A percentile compares a stretch with the other conserved stretches of the same genome.
Conservation (phyloP, 2,113 vertebrate species). For the Apodemus speciosus region DNA sequence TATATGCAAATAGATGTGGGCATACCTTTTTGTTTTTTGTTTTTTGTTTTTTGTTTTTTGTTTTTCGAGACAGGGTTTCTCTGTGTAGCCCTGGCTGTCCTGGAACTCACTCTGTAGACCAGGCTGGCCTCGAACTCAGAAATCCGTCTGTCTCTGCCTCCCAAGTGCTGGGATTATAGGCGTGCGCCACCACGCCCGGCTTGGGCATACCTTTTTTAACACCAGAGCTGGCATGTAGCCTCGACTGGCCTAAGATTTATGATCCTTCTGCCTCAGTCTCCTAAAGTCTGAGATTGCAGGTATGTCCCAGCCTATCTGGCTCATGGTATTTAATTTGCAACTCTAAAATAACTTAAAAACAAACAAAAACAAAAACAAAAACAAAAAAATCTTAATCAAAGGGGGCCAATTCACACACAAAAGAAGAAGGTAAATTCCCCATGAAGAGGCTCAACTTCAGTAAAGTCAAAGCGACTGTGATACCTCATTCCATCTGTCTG, state of each 20-base stretch:
- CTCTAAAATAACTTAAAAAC: not conserved
- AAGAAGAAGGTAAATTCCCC: not conserved
- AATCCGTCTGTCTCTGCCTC: too few species aligned
- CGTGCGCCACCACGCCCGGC: too few species aligned
- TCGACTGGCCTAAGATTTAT: not conserved
- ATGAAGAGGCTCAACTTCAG: not conserved
- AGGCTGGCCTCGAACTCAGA: too few species aligned
- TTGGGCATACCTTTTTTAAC: too few species aligned
- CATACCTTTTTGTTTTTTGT: too few species aligned
- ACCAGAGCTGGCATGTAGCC: not conserved
- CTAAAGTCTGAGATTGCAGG: not conserved
- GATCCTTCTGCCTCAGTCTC: not conserved
- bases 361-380: not conserved
- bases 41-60: too few species aligned
- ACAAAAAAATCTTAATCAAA: not conserved
- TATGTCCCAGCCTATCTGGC: not conserved
- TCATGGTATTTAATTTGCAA: constrained; percentile 25
- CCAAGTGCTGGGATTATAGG: too few species aligned
- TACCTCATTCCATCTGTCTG: not conserved
- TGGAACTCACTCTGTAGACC: too few species aligned
- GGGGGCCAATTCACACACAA: not conserved
- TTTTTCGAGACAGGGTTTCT: too few species aligned
- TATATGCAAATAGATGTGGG: not conserved
- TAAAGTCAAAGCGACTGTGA: not conserved
- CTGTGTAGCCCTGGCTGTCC: too few species aligned